Conservation (phyloP, 2,888 invertebrate genomes). For the Meganola albula region DNA sequence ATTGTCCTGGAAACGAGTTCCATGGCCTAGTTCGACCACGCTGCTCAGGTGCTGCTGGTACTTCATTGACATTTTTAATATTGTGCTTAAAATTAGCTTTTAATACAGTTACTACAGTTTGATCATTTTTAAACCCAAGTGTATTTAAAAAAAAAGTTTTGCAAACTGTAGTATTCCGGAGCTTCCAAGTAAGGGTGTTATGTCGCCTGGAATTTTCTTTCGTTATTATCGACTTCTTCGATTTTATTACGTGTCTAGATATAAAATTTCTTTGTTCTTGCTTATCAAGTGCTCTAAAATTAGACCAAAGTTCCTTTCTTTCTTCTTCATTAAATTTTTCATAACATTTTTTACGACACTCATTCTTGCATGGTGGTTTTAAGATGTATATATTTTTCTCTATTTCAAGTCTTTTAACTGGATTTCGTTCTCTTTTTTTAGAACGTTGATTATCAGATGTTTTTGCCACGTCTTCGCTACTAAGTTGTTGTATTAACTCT, state of each 20-base stretch:
- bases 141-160: conserved; percentile 2
- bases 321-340: conserved; percentile 7
- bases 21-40: conserved; percentile 12
- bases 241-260: conserved; percentile 6
- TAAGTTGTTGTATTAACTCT: no score
- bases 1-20: conserved; percentile 13
- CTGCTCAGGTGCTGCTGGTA: conserved; percentile 10
- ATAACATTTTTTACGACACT: conserved; percentile 11
- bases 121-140: conserved; percentile 9
- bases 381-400: conserved; percentile 4
- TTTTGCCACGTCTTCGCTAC: no score
- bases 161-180: background rate
- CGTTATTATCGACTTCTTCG: conserved; percentile 3
- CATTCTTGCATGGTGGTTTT: conserved; percentile 10
- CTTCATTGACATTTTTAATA: conserved; percentile 3
- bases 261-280: conserved; percentile 13
- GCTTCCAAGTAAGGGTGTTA: conserved; percentile 4
- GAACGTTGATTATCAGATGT: no score
- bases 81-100: background rate
- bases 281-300: conserved; percentile 10
- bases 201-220: conserved; percentile 7
- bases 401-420: conserved; percentile 6
- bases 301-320: conserved; percentile 8
- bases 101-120: background rate
- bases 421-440: conserved; percentile 1